Conservation (phyloP, 2,888 invertebrate genomes). For the Drosophila merina region DNA sequence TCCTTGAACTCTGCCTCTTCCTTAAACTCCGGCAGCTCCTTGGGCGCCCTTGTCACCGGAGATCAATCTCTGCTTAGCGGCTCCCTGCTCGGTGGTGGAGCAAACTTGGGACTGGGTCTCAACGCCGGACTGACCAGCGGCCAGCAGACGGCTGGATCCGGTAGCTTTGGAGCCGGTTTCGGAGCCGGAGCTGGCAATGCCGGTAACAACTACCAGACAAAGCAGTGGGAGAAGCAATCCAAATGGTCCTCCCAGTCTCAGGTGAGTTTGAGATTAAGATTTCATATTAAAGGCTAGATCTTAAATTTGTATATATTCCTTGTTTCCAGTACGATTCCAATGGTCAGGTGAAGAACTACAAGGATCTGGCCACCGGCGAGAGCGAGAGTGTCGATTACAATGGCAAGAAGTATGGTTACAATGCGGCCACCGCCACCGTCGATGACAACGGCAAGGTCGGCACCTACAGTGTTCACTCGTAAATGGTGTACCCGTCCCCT, state of each 20-base stretch:
- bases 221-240: slow-evolving; percentile 84
- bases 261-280: slow-evolving; percentile 55
- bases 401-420: slow-evolving; percentile 85
- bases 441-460: slow-evolving; percentile 87
- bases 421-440: slow-evolving; percentile 86
- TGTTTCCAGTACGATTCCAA: slow-evolving; percentile 76
- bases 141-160: slow-evolving; percentile 44
- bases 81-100: slow-evolving; percentile 29
- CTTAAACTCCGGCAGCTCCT: slow-evolving; percentile 48
- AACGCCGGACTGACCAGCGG: slow-evolving; percentile 45
- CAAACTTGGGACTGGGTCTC: slow-evolving; percentile 41
- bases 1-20: slow-evolving; percentile 47
- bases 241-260: slow-evolving; percentile 84
- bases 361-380: slow-evolving; percentile 83
- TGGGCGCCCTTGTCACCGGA: slow-evolving; percentile 40
- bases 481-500: slow-evolving; percentile 30
- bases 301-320: neutral
- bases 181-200: slow-evolving; percentile 38
- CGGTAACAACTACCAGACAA: slow-evolving; percentile 72
- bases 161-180: slow-evolving; percentile 51
- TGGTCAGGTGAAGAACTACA: slow-evolving; percentile 82
- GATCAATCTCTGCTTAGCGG: slow-evolving; percentile 48
- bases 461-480: slow-evolving; percentile 85
- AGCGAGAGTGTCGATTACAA: slow-evolving; percentile 84
- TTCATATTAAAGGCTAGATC: too few relatives aligned